Percentiles rank a stretch among this genome's conserved stretches.
These are phyloP conservation scores for Erpetoichthys calabaricus DNA, from an alignment of 2,797 vertebrate species.

Conservation along the genomic window DNA sequence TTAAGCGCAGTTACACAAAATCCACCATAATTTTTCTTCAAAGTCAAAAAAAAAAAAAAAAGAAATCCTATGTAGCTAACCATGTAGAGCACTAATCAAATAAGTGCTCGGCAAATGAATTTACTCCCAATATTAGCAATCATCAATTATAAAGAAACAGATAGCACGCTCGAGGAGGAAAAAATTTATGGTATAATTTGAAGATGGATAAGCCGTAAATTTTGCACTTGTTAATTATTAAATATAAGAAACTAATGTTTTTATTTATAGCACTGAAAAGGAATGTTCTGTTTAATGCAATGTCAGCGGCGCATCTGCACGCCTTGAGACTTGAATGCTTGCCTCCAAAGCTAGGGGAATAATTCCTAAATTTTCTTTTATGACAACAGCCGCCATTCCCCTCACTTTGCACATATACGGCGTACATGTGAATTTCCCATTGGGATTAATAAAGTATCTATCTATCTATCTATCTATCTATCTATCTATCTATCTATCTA, in stretches of 20 bases:
- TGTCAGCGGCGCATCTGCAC: conserved; percentile 16
- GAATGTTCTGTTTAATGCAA: conserved; percentile 22
- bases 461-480: too few species aligned
- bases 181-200: conserved; percentile 18
- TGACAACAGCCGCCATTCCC: too few species aligned
- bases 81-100: not conserved
- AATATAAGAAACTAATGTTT: conserved; percentile 26
- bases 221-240: conserved; percentile 22
- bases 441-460: too few species aligned
- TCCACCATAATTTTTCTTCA: too few species aligned
- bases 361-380: too few species aligned
- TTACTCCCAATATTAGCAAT: conserved; percentile 25
- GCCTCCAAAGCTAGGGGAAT: too few species aligned
- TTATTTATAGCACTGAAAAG: conserved; percentile 31
- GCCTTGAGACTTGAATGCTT: not conserved
- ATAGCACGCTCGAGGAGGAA: conserved; percentile 22
- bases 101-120: conserved; percentile 22
- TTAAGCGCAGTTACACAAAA: too few species aligned
- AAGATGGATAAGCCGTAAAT: conserved; percentile 24
- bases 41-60: too few species aligned
- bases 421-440: too few species aligned
- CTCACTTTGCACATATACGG: too few species aligned
- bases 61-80: too few species aligned
- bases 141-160: conserved; percentile 24
- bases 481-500: too few species aligned